Percentiles rank a stretch among this genome's conserved stretches.
phyloP scores from a whole-genome alignment of 2,113 vertebrate species.

The Chelonoidis abingdonii region DNA sequence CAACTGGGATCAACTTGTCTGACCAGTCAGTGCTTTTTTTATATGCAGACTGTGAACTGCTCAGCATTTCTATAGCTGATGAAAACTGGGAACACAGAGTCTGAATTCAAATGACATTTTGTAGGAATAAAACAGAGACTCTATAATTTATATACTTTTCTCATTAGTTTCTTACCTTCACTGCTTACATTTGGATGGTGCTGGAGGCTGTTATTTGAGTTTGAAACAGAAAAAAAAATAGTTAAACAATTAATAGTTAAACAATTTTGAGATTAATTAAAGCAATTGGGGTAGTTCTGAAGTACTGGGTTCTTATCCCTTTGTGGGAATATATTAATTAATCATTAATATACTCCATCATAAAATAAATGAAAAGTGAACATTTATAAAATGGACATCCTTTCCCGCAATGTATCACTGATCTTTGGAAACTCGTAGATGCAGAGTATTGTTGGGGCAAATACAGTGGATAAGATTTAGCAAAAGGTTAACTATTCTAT shows the following conservation, averaged over 20 bases:
- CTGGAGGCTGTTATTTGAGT: background rate
- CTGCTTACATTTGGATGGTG: background rate
- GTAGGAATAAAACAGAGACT: conserved; percentile 9
- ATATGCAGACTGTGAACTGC: background rate
- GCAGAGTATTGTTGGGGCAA: background rate
- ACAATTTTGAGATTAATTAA: background rate
- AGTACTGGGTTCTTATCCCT: background rate
- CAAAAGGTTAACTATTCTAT: background rate
- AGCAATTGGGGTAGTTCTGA: background rate
- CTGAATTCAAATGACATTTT: background rate
- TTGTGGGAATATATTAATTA: background rate
- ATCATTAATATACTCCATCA: background rate
- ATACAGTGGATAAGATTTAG: background rate
- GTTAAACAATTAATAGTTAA: background rate
- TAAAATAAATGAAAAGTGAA: background rate
- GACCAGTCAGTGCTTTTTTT: background rate
- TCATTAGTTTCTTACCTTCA: background rate
- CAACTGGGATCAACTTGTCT: background rate
- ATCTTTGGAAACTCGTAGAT: background rate
- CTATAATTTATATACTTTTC: background rate
- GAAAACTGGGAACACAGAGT: background rate
- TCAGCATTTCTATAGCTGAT: background rate
- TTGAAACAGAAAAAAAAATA: background rate
- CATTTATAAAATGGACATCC: background rate
- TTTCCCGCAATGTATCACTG: background rate